Conservation (phyloP, 2,888 invertebrate genomes). For the Dichetophora obliterata region DNA sequence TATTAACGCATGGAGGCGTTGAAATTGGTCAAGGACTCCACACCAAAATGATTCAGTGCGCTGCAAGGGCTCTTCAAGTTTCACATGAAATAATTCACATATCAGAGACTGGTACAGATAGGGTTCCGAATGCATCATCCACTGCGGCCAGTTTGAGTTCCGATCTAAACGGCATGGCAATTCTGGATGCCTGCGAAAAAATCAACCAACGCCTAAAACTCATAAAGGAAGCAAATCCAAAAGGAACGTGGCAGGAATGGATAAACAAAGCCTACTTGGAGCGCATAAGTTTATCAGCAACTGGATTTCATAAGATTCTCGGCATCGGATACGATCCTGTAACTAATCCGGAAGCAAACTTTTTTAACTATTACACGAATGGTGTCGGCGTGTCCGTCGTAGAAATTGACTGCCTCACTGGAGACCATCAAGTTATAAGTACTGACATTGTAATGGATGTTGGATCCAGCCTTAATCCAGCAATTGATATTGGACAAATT, state of each 20-base stretch:
- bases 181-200: slow-evolving; percentile 84
- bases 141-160: slow-evolving; percentile 92
- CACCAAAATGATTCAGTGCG: slow-evolving; percentile 95
- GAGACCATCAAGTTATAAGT: slow-evolving; percentile 89
- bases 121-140: slow-evolving; percentile 91
- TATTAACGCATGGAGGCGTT: slow-evolving; percentile 89
- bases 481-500: slow-evolving; percentile 96
- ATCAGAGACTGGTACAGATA: slow-evolving; percentile 87
- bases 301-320: slow-evolving; percentile 86
- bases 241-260: slow-evolving; percentile 88
- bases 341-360: slow-evolving; percentile 76
- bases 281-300: slow-evolving; percentile 83
- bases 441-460: slow-evolving; percentile 98
- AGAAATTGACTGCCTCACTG: slow-evolving; percentile 94
- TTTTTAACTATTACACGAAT: slow-evolving; percentile 88
- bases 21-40: slow-evolving; percentile 98
- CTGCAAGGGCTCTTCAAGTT: slow-evolving; percentile 80
- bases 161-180: slow-evolving; percentile 93
- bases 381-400: slow-evolving; percentile 91
- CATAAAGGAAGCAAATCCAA: slow-evolving; percentile 80
- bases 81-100: slow-evolving; percentile 82
- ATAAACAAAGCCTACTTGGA: slow-evolving; percentile 82
- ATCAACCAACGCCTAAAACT: slow-evolving; percentile 81
- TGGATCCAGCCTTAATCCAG: slow-evolving; percentile 94
- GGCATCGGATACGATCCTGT: slow-evolving; percentile 80